These are phyloP conservation scores for Campaea margaritaria DNA, from an alignment of 2,888 invertebrate species.

Conservation along the genomic window DNA sequence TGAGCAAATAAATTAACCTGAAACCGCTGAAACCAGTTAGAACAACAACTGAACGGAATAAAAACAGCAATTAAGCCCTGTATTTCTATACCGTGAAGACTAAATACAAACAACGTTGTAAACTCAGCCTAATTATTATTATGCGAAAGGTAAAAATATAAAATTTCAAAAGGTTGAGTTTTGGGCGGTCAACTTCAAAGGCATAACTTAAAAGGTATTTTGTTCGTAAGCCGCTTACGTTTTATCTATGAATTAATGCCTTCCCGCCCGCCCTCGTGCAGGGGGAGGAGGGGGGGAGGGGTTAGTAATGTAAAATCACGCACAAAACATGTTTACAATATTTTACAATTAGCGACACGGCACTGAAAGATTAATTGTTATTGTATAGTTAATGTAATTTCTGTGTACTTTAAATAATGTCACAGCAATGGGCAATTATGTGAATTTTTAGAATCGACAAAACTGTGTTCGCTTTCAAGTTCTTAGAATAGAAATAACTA, in stretches of 20 bases:
- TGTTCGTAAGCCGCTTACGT: constrained; percentile 47
- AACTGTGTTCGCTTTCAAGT: too few species aligned
- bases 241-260: constrained; percentile 45
- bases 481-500: too few species aligned
- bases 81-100: constrained; percentile 17
- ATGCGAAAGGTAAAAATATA: constrained; percentile 23
- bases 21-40: constrained; percentile 14
- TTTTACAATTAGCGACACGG: constrained; percentile 26
- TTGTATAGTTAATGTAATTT: constrained; percentile 10
- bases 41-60: constrained; percentile 24
- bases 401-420: constrained; percentile 7
- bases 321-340: constrained; percentile 25
- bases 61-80: constrained; percentile 24
- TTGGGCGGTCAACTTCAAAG: constrained; percentile 42
- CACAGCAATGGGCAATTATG: not conserved
- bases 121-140: constrained; percentile 25
- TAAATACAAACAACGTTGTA: constrained; percentile 15
- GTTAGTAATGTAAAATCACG: constrained; percentile 15
- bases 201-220: constrained; percentile 41
- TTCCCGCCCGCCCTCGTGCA: constrained; percentile 21
- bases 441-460: not conserved
- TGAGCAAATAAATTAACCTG: constrained; percentile 25
- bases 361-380: constrained; percentile 19
- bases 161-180: constrained; percentile 28
- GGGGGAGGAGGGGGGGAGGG: too few species aligned